Percentiles rank a stretch among this genome's conserved stretches.
Conservation (phyloP, 2,797 vertebrate species). For the Vipera latastei region DNA sequence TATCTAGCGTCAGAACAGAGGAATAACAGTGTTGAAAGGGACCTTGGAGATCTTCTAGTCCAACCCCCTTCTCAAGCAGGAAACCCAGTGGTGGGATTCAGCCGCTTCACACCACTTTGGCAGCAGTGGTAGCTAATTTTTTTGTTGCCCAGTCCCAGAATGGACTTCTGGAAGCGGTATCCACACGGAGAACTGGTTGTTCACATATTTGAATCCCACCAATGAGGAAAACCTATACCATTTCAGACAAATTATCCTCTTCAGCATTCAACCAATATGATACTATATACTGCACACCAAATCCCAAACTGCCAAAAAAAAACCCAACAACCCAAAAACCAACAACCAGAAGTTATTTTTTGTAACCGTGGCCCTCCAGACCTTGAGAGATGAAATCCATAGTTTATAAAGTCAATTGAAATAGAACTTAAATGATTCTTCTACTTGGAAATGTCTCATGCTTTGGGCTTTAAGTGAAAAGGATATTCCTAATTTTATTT, state of each 20-base stretch:
- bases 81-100: background rate
- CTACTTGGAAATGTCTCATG: background rate
- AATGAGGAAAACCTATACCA: background rate
- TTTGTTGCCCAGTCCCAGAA: too few species aligned
- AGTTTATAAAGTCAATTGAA: background rate
- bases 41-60: background rate
- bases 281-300: background rate
- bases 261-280: background rate
- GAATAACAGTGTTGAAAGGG: background rate
- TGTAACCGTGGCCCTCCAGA: background rate
- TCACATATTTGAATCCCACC: too few species aligned
- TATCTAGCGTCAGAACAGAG: background rate
- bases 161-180: too few species aligned
- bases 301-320: background rate
- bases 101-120: too few species aligned
- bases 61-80: background rate
- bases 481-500: background rate
- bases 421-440: background rate
- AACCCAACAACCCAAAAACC: too few species aligned
- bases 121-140: too few species aligned
- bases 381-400: background rate
- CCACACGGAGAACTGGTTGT: too few species aligned
- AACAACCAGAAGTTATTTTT: background rate
- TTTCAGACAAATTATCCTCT: background rate
- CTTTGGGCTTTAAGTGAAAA: background rate